Base-by-base conservation (phyloP, 1,140 invertebrate species). In the Sinella curviseta region DNA sequence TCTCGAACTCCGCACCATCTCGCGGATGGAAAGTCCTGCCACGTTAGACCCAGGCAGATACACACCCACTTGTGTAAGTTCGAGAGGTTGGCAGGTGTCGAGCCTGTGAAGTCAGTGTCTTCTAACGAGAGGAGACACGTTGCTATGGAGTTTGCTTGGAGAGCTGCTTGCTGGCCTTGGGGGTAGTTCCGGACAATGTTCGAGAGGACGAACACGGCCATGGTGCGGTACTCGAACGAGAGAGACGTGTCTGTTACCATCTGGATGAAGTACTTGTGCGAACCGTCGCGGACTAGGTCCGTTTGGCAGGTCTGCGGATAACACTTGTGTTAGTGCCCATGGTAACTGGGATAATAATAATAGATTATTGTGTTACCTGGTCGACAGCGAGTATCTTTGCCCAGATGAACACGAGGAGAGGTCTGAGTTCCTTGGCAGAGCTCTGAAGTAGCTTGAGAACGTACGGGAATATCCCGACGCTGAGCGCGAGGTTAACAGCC, bases 381-480 rank as follows among this genome's bases (percentile, higher is more conserved):
- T 99, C 98, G 16, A 99, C 96, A 78, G 97, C 96, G 70, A 99
- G 88, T 83, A 99, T 99, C 89, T 99, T 99, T 4, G 98, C 97
- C 98, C 98, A 99, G 82, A 99, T 99, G 86, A 98, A 99, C 34
- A 99, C 96, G 74, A 99, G 90, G 48, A 97, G 89, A 14, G 96
- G 94, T 36, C 97, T 89, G 77, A 99, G 88, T 87, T 99, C 97
- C 83, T 92, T 91, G 0, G 96, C 95, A 81, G 93, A 95, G 83
- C 95, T 96, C 88, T 99, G 97, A 65, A 98, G 88, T 78, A 99
- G 87, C 87, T 99, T 99, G 12, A 99, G 89, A 80, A 99, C 97
- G 88, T 99, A 99, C 1, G 98, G 98, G 87, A 99, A 99, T 83
- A 99, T 99, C 81, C 98, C 98, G 54, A 99, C 98, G 74, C 95